These are phyloP conservation scores for Chionodraco myersi DNA, from an alignment of 2,113 vertebrate genomes.

Conservation along the genomic window DNA sequence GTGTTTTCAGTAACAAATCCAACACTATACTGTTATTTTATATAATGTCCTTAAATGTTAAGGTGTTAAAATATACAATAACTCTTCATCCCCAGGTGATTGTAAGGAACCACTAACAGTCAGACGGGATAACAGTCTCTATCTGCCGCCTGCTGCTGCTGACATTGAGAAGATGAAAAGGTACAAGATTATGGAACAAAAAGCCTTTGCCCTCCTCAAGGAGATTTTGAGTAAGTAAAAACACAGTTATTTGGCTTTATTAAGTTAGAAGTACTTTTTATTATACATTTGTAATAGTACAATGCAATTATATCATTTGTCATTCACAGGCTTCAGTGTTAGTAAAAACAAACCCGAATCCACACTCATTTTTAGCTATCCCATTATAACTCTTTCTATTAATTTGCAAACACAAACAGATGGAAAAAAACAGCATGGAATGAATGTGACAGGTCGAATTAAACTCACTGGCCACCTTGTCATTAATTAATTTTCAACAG, in stretches of 20 bases:
- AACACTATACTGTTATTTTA: background rate
- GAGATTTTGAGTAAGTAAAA: constrained; percentile 89
- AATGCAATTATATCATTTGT: background rate
- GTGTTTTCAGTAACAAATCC: no score
- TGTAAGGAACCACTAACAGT: constrained; percentile 61
- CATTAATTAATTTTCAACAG: no score
- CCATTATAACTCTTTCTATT: background rate
- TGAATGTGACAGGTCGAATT: no score
- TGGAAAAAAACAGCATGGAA: no score
- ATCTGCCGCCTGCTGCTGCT: constrained; percentile 85
- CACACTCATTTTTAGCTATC: background rate
- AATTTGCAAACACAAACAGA: background rate
- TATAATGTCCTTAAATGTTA: background rate
- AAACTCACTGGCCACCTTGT: no score
- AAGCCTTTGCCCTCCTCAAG: constrained; percentile 88
- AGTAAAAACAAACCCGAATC: no score
- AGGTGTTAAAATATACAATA: background rate
- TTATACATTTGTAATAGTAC: background rate
- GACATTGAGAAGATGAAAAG: constrained; percentile 89
- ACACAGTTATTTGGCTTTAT: background rate
- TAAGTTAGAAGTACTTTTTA: background rate
- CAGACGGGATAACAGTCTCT: constrained; percentile 80
- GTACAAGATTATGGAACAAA: constrained; percentile 87
- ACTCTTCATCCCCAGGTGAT: constrained; percentile 73
- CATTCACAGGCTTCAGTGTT: background rate